These are phyloP conservation scores for Silurus lanzhouensis DNA, from an alignment of 2,797 vertebrate genomes.

Conservation along the genomic window DNA sequence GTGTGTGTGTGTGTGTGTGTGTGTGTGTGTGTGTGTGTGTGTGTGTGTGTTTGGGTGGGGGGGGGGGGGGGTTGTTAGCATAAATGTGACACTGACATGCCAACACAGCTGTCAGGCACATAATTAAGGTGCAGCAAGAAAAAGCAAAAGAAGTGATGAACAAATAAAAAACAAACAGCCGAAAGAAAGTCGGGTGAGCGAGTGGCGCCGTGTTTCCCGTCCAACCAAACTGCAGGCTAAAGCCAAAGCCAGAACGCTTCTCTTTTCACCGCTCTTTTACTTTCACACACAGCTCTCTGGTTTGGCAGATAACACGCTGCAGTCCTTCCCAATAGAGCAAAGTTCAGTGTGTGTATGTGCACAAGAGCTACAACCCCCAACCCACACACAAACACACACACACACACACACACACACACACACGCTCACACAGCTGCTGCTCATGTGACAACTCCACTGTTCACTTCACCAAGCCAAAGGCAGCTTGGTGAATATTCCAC, in stretches of 20 bases:
- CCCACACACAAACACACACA: slow-evolving; percentile 44
- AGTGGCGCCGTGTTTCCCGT: slow-evolving; percentile 58
- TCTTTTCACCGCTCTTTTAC: slow-evolving; percentile 36
- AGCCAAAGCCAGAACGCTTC: slow-evolving; percentile 55
- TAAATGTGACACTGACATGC: slow-evolving; percentile 12
- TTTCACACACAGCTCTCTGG: slow-evolving; percentile 50
- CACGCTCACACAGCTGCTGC: slow-evolving; percentile 11
- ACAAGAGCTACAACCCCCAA: slow-evolving; percentile 45
- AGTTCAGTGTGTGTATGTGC: slow-evolving; percentile 59
- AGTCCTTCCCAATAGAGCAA: slow-evolving; percentile 60
- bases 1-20: not conserved
- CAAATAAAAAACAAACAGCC: slow-evolving; percentile 36
- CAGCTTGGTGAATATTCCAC: slow-evolving; percentile 20
- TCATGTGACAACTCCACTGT: slow-evolving; percentile 49
- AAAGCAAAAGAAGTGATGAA: slow-evolving; percentile 29
- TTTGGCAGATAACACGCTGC: slow-evolving; percentile 67
- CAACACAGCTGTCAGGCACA: slow-evolving; percentile 41
- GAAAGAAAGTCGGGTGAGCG: slow-evolving; percentile 7
- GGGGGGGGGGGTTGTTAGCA: slow-evolving; percentile 30
- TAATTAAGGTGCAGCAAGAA: slow-evolving; percentile 36
- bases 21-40: not conserved
- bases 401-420: slow-evolving; percentile 26
- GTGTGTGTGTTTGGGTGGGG: slow-evolving; percentile 24
- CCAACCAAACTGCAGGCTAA: slow-evolving; percentile 61
- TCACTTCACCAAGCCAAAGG: slow-evolving; percentile 44